Conservation (phyloP, 2,113 vertebrate species). For the Riparia riparia region DNA sequence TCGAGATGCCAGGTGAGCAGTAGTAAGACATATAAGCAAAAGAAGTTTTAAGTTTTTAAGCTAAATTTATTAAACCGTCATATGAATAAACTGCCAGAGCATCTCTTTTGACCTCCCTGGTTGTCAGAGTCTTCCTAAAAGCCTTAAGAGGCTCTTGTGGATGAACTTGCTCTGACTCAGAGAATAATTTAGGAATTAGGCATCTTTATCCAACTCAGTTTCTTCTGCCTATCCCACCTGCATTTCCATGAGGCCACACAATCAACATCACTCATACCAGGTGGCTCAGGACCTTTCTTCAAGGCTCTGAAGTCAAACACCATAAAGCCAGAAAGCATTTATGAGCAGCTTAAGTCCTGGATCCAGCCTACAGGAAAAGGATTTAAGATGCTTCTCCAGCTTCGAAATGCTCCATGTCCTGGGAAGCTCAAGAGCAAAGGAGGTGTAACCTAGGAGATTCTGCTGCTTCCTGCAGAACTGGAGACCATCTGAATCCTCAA, state of each 20-base stretch:
- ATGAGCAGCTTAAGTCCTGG: not conserved
- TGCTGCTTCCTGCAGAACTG: not conserved
- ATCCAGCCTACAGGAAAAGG: not conserved
- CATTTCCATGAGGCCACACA: not conserved
- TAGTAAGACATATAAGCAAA: not conserved
- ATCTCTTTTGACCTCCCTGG: not conserved
- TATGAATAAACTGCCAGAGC: not conserved
- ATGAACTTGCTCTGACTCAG: not conserved
- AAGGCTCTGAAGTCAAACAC: not conserved
- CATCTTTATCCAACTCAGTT: not conserved
- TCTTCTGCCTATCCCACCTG: not conserved
- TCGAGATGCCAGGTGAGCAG: not conserved
- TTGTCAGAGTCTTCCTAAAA: not conserved
- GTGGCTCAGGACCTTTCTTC: not conserved
- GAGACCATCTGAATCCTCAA: not conserved
- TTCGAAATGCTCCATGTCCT: not conserved
- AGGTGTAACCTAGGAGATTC: not conserved
- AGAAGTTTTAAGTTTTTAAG: not conserved
- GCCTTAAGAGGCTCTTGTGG: not conserved
- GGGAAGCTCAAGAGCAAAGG: not conserved
- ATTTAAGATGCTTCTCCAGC: not conserved
- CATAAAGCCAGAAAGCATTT: not conserved
- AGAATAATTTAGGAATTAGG: not conserved
- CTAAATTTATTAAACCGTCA: not conserved
- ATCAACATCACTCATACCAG: not conserved